Percentiles rank a stretch among this genome's conserved stretches.
These are phyloP conservation scores for Bombus terrestris DNA, from an alignment of 1,140 invertebrate species.

Conservation along the genomic window DNA sequence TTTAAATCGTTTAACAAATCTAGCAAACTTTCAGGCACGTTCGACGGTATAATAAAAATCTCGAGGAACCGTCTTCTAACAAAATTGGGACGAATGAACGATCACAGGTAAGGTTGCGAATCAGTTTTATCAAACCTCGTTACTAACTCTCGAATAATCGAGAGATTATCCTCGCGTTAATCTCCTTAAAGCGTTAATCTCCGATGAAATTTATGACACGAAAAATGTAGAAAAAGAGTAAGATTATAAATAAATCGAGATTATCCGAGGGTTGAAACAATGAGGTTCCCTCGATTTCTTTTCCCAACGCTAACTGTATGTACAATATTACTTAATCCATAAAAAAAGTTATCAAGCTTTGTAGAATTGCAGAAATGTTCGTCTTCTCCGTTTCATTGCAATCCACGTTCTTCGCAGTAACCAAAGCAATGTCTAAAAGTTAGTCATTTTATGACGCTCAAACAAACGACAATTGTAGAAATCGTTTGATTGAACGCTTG, in stretches of 20 bases:
- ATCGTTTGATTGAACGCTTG: not conserved
- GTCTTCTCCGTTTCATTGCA: not conserved
- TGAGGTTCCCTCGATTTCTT: not conserved
- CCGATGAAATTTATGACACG: not conserved
- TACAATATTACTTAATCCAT: not conserved
- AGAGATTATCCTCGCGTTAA: not conserved
- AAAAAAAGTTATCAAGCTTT: not conserved
- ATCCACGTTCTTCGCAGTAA: not conserved
- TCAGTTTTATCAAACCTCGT: not conserved
- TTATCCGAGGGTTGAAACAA: not conserved
- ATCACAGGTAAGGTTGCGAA: slow-evolving; percentile 22
- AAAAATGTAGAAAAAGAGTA: not conserved
- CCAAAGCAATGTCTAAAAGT: not conserved
- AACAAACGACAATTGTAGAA: not conserved
- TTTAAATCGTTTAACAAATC: not conserved
- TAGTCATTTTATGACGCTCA: too few species aligned
- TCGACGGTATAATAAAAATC: not conserved
- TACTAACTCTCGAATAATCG: not conserved
- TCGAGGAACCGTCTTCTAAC: slow-evolving; percentile 3
- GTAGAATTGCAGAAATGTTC: not conserved
- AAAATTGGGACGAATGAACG: slow-evolving; percentile 23
- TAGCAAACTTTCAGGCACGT: not conserved
- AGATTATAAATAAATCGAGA: not conserved
- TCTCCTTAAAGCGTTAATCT: not conserved
- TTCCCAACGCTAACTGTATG: not conserved